Conservation (phyloP, 1,140 invertebrate species). For the Coptotermes formosanus region DNA sequence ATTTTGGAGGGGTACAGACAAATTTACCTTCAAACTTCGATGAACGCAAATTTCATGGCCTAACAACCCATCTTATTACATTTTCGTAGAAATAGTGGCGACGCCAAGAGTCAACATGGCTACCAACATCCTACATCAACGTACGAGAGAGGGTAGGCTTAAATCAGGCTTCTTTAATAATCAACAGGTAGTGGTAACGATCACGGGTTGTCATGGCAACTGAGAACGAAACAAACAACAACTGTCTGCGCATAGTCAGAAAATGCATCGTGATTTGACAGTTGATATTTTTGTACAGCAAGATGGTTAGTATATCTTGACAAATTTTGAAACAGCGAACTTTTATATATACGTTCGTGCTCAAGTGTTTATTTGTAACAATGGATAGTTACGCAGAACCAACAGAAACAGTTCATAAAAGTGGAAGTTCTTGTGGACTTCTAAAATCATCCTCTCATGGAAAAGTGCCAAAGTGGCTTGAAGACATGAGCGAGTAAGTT, state of each 20-base stretch:
- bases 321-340: not conserved
- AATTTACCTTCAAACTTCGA: too few species aligned
- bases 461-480: conserved; percentile 33
- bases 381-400: not conserved
- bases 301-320: not conserved
- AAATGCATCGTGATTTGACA: not conserved
- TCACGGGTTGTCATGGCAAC: not conserved
- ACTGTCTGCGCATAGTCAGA: not conserved
- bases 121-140: not conserved
- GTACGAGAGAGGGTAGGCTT: too few species aligned
- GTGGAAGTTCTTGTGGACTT: not conserved
- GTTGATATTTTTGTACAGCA: not conserved
- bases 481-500: conserved; percentile 30
- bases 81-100: not conserved
- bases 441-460: not conserved
- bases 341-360: not conserved
- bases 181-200: too few species aligned
- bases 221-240: not conserved
- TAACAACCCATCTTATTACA: too few species aligned
- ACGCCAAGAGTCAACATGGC: not conserved
- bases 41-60: too few species aligned
- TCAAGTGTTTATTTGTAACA: not conserved
- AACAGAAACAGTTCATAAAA: not conserved
- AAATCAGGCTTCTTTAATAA: too few species aligned
- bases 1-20: too few species aligned